These are phyloP conservation scores for Dusona sp. DNA, from an alignment of 2,888 invertebrate genomes.

Conservation along the genomic window DNA sequence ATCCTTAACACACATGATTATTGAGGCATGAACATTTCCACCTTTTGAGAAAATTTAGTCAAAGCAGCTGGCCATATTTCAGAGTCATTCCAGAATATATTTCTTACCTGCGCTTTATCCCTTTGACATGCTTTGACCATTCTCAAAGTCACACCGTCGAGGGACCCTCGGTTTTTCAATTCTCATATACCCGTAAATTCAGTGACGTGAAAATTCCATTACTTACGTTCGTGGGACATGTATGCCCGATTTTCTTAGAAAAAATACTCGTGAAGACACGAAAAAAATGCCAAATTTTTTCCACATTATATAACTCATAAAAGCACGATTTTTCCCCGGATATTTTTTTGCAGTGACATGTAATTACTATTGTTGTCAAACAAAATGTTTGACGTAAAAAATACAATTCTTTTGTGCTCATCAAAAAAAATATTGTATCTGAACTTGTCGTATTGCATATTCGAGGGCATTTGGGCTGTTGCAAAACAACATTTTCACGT, in stretches of 20 bases:
- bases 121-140: conserved; percentile 48
- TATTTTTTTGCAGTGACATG: neutral
- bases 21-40: conserved; percentile 31
- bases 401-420: too few relatives aligned
- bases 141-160: conserved; percentile 41
- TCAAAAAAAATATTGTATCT: neutral
- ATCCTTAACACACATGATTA: conserved; percentile 24
- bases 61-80: conserved; percentile 42
- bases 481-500: neutral
- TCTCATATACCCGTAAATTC: conserved; percentile 7
- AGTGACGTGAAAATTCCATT: conserved; percentile 44
- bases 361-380: neutral
- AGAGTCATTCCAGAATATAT: conserved; percentile 41
- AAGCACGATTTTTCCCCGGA: neutral
- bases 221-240: neutral
- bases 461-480: neutral
- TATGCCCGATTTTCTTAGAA: neutral
- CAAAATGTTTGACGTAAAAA: neutral
- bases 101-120: conserved; percentile 22
- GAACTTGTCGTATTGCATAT: neutral
- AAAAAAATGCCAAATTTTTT: neutral
- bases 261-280: neutral
- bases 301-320: neutral
- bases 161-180: conserved; percentile 22
- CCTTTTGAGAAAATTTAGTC: conserved; percentile 39